These are phyloP conservation scores for Entomobrya proxima DNA, from an alignment of 2,888 invertebrate species.

Conservation along the genomic window DNA sequence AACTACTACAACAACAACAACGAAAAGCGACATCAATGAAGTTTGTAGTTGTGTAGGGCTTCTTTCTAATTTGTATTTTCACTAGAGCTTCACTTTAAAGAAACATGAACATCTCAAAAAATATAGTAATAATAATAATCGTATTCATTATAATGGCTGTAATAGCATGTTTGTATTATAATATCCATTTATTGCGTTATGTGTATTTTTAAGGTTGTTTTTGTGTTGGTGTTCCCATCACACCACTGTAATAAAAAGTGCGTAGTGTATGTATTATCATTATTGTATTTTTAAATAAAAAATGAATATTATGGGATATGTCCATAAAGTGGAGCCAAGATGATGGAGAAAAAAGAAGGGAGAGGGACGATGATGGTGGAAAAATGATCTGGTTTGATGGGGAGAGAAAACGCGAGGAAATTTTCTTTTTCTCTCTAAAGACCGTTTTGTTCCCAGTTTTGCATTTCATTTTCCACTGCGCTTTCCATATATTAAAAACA, in stretches of 20 bases:
- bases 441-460: conserved; percentile 27
- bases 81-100: conserved; percentile 42
- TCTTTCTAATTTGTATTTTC: conserved; percentile 58
- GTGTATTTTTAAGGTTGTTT: not conserved
- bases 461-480: conserved; percentile 29
- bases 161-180: too few species aligned
- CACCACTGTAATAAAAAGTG: conserved; percentile 10
- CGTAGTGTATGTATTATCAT: conserved; percentile 4
- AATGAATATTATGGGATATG: not conserved
- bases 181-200: conserved; percentile 2
- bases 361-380: not conserved
- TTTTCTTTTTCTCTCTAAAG: conserved; percentile 16
- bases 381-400: conserved; percentile 23
- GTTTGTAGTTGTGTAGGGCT: conserved; percentile 29
- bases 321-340: conserved; percentile 21
- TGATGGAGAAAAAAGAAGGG: not conserved
- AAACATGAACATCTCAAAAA: conserved; percentile 54
- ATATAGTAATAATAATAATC: conserved; percentile 55
- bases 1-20: conserved; percentile 7
- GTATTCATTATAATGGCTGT: conserved; percentile 7
- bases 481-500: too few species aligned
- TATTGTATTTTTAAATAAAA: not conserved
- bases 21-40: not conserved
- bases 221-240: not conserved
- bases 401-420: conserved; percentile 26